A percentile compares a stretch with the other conserved stretches of the same genome.
Evolutionary conservation across 2,888 invertebrate genomes (phyloP).

Genomic region (Exocentrus adspersus): DNA sequence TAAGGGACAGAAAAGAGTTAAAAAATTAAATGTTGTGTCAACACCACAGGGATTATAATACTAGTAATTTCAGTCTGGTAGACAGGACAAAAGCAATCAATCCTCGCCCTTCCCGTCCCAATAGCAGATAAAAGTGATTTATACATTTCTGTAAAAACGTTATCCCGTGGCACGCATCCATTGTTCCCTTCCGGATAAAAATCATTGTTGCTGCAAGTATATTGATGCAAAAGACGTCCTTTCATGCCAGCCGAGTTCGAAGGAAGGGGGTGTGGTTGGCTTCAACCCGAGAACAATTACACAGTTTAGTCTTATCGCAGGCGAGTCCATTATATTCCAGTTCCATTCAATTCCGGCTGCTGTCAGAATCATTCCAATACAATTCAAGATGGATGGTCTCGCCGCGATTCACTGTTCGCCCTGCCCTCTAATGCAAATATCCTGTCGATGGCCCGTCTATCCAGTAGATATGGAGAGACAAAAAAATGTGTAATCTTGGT

Average conservation of each 20-base stretch:
- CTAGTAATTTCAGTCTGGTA: too few relatives aligned
- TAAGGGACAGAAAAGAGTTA: too few relatives aligned
- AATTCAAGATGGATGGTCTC: slow-evolving; percentile 59
- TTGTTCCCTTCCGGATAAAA: neutral
- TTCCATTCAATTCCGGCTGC: slow-evolving; percentile 56
- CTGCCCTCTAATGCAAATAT: slow-evolving; percentile 57
- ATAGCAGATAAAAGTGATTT: slow-evolving; percentile 10
- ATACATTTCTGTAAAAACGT: slow-evolving; percentile 12
- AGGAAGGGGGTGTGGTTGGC: slow-evolving; percentile 46
- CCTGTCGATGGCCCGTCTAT: slow-evolving; percentile 52
- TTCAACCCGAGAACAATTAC: slow-evolving; percentile 55
- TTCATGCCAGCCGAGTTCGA: slow-evolving; percentile 38
- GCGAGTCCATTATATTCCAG: slow-evolving; percentile 55
- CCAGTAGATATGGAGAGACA: slow-evolving; percentile 48
- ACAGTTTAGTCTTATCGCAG: slow-evolving; percentile 58
- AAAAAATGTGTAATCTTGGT: slow-evolving; percentile 37
- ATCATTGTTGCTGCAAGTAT: slow-evolving; percentile 19
- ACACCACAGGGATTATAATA: too few relatives aligned
- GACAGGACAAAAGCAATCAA: neutral
- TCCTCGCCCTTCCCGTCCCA: neutral
- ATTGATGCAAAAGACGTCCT: slow-evolving; percentile 38
- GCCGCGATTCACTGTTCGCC: slow-evolving; percentile 51
- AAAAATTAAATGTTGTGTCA: too few relatives aligned
- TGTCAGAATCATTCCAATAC: slow-evolving; percentile 60
- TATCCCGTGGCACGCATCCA: neutral